phyloP scores from a whole-genome alignment of 23 tunicate species.

The Halocynthia aurantium region DNA sequence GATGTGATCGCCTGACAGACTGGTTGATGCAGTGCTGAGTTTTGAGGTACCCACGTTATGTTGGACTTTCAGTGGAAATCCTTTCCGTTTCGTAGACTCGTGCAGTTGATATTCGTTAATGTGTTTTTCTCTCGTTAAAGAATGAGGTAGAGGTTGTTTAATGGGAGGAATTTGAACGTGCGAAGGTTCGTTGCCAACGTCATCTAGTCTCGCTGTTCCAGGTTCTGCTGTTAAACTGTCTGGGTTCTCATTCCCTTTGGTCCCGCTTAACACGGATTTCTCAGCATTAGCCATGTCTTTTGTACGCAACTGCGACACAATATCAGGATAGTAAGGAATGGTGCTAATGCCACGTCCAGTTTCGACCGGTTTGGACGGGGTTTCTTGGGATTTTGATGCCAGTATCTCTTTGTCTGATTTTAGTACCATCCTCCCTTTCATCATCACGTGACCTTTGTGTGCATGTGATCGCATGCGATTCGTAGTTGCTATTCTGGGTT shows the following conservation, averaged over 20 bases:
- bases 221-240: constrained; percentile 24
- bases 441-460: constrained; percentile 6
- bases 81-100: neutral
- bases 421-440: constrained; percentile 12
- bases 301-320: neutral
- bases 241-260: neutral
- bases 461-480: neutral
- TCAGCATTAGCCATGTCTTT: too few species aligned
- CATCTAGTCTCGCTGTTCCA: constrained; percentile 11
- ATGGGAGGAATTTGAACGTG: constrained; percentile 4
- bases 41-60: neutral
- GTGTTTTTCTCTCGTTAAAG: neutral
- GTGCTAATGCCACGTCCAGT: constrained; percentile 5
- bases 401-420: constrained; percentile 24
- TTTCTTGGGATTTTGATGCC: neutral
- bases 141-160: neutral
- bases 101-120: neutral
- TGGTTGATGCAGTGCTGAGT: constrained; percentile 1
- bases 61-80: neutral
- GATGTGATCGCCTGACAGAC: constrained; percentile 9
- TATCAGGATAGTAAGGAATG: constrained; percentile 15
- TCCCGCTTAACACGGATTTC: too few species aligned
- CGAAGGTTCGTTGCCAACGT: neutral
- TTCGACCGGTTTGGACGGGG: neutral
- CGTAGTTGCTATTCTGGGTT: neutral